phyloP scores from a whole-genome alignment of 1,140 invertebrate genomes.

The Sycophaga agraensis region DNA sequence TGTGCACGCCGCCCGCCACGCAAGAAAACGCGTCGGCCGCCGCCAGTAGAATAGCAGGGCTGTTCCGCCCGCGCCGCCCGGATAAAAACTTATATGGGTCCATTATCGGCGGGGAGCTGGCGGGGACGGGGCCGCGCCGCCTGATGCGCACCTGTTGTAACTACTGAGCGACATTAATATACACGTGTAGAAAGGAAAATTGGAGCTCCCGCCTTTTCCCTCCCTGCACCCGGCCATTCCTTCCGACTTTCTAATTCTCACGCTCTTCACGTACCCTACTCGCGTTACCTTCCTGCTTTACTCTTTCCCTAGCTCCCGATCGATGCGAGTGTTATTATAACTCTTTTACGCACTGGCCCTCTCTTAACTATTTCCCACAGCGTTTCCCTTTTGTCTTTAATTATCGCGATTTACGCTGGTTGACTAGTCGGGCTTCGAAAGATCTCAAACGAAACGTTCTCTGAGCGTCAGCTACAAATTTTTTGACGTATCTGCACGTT shows the following conservation, averaged over 20 bases:
- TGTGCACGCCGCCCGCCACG: neutral
- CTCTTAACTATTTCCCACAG: neutral
- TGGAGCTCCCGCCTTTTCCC: neutral
- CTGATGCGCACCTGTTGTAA: neutral
- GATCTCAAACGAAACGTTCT: too few species aligned
- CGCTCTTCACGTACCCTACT: neutral
- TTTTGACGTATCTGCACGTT: too few species aligned
- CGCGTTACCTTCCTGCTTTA: too few species aligned
- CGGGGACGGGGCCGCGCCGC: neutral
- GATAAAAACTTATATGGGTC: neutral
- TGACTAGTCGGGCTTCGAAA: too few species aligned
- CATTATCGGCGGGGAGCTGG: neutral
- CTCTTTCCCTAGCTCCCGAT: too few species aligned
- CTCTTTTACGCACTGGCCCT: neutral
- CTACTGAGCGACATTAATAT: slow-evolving; percentile 1
- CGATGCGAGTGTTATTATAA: too few species aligned
- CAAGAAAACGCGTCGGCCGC: neutral
- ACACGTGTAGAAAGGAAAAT: neutral
- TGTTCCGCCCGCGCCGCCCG: neutral
- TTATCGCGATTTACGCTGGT: too few species aligned
- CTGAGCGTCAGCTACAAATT: too few species aligned
- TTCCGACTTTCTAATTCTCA: slow-evolving; percentile 23
- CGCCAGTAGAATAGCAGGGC: too few species aligned
- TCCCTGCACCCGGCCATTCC: neutral
- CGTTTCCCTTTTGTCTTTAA: too few species aligned